Conservation (phyloP, 2,797 vertebrate species). For the Sebastes hubbsi region DNA sequence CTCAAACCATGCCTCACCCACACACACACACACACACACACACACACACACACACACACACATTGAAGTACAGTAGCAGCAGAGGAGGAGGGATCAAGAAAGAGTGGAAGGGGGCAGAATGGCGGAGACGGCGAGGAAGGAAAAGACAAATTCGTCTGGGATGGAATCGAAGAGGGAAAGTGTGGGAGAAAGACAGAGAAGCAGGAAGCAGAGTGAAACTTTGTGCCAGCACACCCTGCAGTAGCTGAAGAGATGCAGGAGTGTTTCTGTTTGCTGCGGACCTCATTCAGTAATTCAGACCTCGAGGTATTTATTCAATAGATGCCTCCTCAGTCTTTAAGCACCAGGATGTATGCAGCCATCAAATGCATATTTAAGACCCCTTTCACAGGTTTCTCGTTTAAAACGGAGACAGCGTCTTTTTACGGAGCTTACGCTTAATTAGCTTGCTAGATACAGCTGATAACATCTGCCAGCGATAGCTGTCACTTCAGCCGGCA, state of each 20-base stretch:
- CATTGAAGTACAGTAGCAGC: conserved; percentile 49
- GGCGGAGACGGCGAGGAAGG: conserved; percentile 7
- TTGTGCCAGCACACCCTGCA: conserved; percentile 23
- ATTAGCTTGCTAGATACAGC: background rate
- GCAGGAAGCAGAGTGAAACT: conserved; percentile 32
- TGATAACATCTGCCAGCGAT: background rate
- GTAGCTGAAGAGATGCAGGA: background rate
- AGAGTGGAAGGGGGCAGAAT: background rate
- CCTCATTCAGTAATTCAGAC: conserved; percentile 53
- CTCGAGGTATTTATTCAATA: background rate
- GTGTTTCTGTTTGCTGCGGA: conserved; percentile 9
- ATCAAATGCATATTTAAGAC: too few species aligned
- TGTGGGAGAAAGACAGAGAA: background rate
- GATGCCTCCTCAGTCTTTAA: background rate
- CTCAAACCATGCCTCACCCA: conserved; percentile 50
- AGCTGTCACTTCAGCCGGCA: background rate
- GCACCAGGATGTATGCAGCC: background rate
- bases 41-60: conserved; percentile 15
- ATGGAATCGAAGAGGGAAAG: conserved; percentile 17
- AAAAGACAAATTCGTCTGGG: conserved; percentile 49
- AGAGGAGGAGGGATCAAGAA: conserved; percentile 21
- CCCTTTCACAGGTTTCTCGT: background rate
- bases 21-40: conserved; percentile 21
- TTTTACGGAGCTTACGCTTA: too few species aligned
- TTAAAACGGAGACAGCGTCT: background rate